Evolutionary conservation across 1,140 invertebrate species (phyloP).

Genomic region (Pseudomyrmex gracilis): DNA sequence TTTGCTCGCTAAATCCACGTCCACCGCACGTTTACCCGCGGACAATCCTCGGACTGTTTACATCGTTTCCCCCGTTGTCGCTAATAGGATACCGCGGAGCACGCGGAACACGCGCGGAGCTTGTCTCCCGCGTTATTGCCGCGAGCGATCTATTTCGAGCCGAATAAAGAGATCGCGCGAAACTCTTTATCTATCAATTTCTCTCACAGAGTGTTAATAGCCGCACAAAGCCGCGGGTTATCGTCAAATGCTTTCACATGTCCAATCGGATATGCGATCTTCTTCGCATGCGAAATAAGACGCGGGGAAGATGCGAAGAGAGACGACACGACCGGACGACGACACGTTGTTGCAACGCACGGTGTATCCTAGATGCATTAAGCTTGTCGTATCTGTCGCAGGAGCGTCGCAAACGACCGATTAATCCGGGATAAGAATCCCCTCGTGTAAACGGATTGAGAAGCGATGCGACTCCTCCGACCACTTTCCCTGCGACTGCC

Average conservation of each 20-base stretch:
- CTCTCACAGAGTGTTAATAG: too few relatives aligned
- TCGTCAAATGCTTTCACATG: too few relatives aligned
- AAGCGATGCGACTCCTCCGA: slow-evolving; percentile 63
- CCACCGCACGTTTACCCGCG: slow-evolving; percentile 33
- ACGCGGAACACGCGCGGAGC: slow-evolving; percentile 11
- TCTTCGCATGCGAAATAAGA: too few relatives aligned
- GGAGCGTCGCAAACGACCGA: slow-evolving; percentile 69
- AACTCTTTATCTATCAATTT: too few relatives aligned
- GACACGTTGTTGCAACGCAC: slow-evolving; percentile 47
- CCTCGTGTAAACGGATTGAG: slow-evolving; percentile 69
- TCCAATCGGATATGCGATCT: too few relatives aligned
- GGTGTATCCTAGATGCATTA: slow-evolving; percentile 70
- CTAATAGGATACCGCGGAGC: slow-evolving; percentile 31
- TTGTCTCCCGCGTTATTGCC: too few relatives aligned
- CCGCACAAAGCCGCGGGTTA: too few relatives aligned
- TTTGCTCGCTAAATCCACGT: slow-evolving; percentile 53
- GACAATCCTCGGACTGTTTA: slow-evolving; percentile 52
- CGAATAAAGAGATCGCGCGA: too few relatives aligned
- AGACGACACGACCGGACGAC: slow-evolving; percentile 23
- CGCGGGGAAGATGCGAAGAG: background rate
- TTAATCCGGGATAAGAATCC: slow-evolving; percentile 75
- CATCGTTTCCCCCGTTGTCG: slow-evolving; percentile 27
- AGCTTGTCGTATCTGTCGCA: slow-evolving; percentile 71
- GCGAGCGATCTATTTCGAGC: too few relatives aligned
- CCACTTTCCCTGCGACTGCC: slow-evolving; percentile 22